Conservation (phyloP, 2,113 vertebrate species). For the Otis tarda region DNA sequence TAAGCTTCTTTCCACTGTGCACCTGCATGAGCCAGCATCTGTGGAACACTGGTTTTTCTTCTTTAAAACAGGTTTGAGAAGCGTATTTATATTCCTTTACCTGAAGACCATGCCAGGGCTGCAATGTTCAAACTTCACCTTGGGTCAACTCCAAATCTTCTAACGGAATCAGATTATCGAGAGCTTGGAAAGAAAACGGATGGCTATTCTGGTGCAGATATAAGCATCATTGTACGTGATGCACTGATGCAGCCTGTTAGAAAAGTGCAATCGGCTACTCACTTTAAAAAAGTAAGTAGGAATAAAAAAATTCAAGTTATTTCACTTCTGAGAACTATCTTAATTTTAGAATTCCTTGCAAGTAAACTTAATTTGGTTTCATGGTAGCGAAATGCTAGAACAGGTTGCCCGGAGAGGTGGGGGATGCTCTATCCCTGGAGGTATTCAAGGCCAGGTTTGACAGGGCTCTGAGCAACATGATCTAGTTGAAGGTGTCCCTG, state of each 20-base stretch:
- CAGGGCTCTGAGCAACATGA: no score
- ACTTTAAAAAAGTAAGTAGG: conserved; percentile 89
- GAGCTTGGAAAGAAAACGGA: conserved; percentile 89
- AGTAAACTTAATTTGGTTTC: not conserved
- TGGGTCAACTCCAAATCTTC: conserved; percentile 83
- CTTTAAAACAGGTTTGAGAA: conserved; percentile 90
- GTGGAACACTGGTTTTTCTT: not conserved
- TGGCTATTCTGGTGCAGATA: conserved; percentile 93
- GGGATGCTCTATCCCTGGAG: no score
- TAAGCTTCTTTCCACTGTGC: not conserved
- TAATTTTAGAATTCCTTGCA: not conserved
- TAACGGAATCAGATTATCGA: conserved; percentile 84
- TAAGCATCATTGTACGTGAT: conserved; percentile 93
- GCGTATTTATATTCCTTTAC: conserved; percentile 96
- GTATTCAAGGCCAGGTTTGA: no score
- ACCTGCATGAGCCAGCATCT: not conserved
- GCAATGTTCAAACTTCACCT: conserved; percentile 96
- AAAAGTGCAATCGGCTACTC: conserved; percentile 95
- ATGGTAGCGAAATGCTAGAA: no score
- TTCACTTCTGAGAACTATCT: not conserved
- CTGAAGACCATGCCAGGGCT: conserved; percentile 90
- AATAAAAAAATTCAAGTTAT: not conserved
- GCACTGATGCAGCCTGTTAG: conserved; percentile 97
- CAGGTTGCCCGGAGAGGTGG: no score
- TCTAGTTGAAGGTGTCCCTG: no score